Percentiles rank a stretch among this genome's conserved stretches.
Conservation (phyloP, 2,797 vertebrate genomes). For the Smutsia gigantea region DNA sequence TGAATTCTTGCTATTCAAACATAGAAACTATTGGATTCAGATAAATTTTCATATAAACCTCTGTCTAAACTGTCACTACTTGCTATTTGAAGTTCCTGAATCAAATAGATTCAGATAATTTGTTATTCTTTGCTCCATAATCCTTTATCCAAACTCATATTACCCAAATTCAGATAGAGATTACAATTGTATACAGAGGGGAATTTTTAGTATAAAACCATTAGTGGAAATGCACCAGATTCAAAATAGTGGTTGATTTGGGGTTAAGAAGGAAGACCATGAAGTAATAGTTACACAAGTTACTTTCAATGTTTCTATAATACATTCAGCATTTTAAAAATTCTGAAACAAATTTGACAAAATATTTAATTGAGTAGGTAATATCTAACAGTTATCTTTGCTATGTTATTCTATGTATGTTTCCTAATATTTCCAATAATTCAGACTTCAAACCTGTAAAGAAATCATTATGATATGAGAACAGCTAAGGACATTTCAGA, state of each 20-base stretch:
- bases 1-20: not conserved
- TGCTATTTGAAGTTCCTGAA: not conserved
- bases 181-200: not conserved
- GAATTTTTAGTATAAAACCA: not conserved
- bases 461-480: not conserved
- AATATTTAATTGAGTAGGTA: slow-evolving; percentile 5
- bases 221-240: not conserved
- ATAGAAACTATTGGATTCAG: not conserved
- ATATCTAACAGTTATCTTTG: not conserved
- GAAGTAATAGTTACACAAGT: not conserved
- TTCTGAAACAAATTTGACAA: slow-evolving; percentile 34
- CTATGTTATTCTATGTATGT: not conserved
- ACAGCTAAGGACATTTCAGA: not conserved
- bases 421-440: not conserved
- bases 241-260: slow-evolving; percentile 10
- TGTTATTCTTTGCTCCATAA: not conserved
- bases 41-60: not conserved
- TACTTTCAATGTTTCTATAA: not conserved
- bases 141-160: not conserved
- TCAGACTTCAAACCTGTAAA: not conserved
- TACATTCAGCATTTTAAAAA: not conserved
- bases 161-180: slow-evolving; percentile 35
- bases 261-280: not conserved
- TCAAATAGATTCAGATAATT: not conserved
- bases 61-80: not conserved